These are phyloP conservation scores for Puma concolor DNA, from an alignment of 2,113 vertebrate species.

Conservation along the genomic window DNA sequence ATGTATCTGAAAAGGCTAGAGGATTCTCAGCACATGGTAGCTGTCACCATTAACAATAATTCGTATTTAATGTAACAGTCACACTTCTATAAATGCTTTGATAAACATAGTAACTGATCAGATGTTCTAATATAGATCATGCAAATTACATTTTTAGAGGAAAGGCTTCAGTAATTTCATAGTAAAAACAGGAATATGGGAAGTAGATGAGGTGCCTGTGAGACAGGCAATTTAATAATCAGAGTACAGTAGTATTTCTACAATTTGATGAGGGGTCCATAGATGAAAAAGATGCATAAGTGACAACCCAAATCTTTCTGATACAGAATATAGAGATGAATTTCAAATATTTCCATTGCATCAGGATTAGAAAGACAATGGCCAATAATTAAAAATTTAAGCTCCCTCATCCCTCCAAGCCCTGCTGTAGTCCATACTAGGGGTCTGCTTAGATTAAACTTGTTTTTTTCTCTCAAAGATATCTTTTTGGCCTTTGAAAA, in stretches of 20 bases:
- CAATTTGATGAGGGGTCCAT: neutral
- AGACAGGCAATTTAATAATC: constrained; percentile 15
- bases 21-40: constrained; percentile 10
- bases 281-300: neutral
- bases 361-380: neutral
- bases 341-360: constrained; percentile 32
- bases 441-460: constrained; percentile 12
- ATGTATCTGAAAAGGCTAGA: constrained; percentile 18
- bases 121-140: neutral
- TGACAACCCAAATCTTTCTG: constrained; percentile 9
- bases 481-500: constrained; percentile 41
- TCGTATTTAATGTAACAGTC: constrained; percentile 18
- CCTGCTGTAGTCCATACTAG: neutral
- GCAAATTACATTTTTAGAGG: neutral
- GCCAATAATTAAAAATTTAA: neutral
- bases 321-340: neutral
- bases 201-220: neutral
- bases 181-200: neutral
- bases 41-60: neutral
- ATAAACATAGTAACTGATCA: constrained; percentile 1
- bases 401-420: neutral
- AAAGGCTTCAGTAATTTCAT: constrained; percentile 34
- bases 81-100: constrained; percentile 25
- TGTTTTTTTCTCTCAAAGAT: constrained; percentile 31
- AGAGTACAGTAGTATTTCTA: neutral